Base-by-base conservation (phyloP, 2,797 vertebrate species). In the Setipinna tenuifilis region DNA sequence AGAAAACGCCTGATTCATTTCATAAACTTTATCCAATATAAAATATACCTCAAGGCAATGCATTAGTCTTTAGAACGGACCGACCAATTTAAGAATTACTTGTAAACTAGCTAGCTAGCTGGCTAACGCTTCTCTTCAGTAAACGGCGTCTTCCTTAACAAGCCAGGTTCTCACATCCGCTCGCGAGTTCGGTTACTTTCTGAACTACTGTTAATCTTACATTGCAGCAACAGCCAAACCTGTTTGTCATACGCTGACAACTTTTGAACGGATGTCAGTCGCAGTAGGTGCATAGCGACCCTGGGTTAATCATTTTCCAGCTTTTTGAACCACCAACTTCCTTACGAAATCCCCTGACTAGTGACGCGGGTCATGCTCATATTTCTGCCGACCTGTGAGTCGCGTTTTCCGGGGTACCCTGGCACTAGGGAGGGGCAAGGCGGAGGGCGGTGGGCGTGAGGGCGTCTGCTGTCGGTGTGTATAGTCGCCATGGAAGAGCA, bases 331-430 rank as follows among this genome's bases (percentile, higher is more conserved):
- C 11, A 16, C 65, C 65, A 35, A 71, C 68, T 35, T 75, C 68
- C 28, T 75, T 41, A 35, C 68, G 68, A 75, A 75, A 75, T 75
- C 68, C 68, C 16, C 68, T 75, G 68, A 41, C 68, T 65, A 35
- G 68, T 75, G 68, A 75, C 28, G 68, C 68, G 68, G 4, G 68
- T 75, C 68, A 75, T 35, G 68, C 35, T 81, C 58, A 85, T 82
- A 46, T 85, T 82, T 65, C 78, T 44, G 57, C 58, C n/a, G 28
- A 61, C 78, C 84, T 81, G 78, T 21, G 41, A 50, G 9, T 82
- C 5, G 84, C 59, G n/a, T 59, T 61, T 85, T 85, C 84, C 84
- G 68, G 68, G 68, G 31, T 28, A 75, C 68, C 28, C 68, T 75
- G 5, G 31, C 28, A 41, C 16, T 75, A 28, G 68, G 68, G 68